Conservation (phyloP, 2,888 invertebrate genomes). For the Papilio protenor region DNA sequence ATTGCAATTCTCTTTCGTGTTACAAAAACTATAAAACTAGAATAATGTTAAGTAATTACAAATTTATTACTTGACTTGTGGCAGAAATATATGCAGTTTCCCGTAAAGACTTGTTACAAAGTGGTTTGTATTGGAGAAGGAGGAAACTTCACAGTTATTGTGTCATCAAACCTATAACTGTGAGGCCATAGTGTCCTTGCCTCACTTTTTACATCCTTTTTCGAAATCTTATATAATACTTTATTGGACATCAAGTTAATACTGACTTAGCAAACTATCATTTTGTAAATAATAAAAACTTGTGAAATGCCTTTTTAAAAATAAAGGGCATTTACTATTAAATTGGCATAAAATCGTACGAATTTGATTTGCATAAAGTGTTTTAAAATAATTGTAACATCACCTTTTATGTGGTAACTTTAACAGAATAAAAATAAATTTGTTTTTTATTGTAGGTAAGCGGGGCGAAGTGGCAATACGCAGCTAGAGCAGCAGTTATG, state of each 20-base stretch:
- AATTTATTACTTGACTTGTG: background rate
- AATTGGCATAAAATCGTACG: background rate
- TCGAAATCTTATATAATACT: background rate
- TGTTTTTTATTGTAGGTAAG: conserved; percentile 78
- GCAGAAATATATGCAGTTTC: background rate
- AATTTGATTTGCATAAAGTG: background rate
- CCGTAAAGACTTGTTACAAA: conserved; percentile 6
- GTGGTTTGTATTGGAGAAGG: conserved; percentile 13
- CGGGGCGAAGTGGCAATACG: conserved; percentile 95
- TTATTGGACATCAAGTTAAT: background rate
- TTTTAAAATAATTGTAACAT: too few species aligned
- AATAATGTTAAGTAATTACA: background rate
- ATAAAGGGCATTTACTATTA: too few species aligned
- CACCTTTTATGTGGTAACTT: background rate
- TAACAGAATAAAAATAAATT: background rate
- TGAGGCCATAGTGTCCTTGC: conserved; percentile 20
- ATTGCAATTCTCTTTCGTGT: background rate
- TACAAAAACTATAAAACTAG: background rate
- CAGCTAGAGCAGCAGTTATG: conserved; percentile 94
- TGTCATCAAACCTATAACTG: background rate
- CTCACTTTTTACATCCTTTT: conserved; percentile 5
- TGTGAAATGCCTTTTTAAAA: too few species aligned
- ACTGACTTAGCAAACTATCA: too few species aligned
- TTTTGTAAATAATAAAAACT: too few species aligned
- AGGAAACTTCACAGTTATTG: conserved; percentile 22